Base-by-base conservation (phyloP, 1,140 invertebrate genomes). In the Meloidogyne hapla region DNA sequence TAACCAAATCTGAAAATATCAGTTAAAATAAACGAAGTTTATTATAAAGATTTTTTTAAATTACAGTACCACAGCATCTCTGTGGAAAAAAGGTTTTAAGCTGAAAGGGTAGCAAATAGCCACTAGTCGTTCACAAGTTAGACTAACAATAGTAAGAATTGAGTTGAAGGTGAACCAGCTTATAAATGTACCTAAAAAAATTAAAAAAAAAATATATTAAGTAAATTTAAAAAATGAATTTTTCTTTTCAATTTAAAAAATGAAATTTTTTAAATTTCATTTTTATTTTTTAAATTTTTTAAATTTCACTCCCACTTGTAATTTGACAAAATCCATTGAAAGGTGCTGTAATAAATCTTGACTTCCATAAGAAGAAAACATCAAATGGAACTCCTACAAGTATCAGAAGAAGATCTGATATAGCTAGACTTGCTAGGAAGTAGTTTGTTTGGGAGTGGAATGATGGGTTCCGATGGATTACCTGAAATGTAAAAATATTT, bases 391-490 rank as follows among this genome's bases (percentile, higher is more conserved):
- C 90, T 45, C 90, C 90, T 6, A 90, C 82, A 2, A 90, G 69
- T 5, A 98, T 90, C 2, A 96, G 89, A 12, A 97, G 87, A 25
- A 98, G 89, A 87, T 98, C 95, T 0, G 94, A 94, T 45, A 96
- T 89, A 4, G 95, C 94, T 82, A 98, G 89, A 85, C 92, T 93
- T 85, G 94, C 96, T 56, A 96, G 89, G 84, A 96, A 96, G 84
- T 94, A 95, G 86, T 96, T 96, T 42, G 90, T 91, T 0, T 93
- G 92, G 0, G 93, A 94, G 84, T 94, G 93, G 92, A 96, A 93
- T n/a, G 92, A 92, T 84, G 92, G 92, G 88, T 95, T 95, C 80
- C 92, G 90, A 33, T 92, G 90, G 66, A 97, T 95, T 13, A 96
- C 69, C 69, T 70, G 62, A 33, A 33, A 33, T 6, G 33, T 4